These are phyloP conservation scores for Galerucella pusilla DNA, from an alignment of 2,888 invertebrate species.

Conservation along the genomic window DNA sequence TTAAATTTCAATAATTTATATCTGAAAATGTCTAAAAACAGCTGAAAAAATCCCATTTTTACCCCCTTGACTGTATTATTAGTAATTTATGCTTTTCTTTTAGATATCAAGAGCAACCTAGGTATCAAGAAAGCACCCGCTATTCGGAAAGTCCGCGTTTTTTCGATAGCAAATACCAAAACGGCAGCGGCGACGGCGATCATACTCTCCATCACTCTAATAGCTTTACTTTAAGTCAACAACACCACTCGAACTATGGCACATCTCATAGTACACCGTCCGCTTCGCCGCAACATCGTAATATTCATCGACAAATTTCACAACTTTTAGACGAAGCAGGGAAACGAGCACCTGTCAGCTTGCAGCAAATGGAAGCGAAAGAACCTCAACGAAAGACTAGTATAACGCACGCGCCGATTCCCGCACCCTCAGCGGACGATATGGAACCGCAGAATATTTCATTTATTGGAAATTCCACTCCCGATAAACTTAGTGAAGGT, in stretches of 20 bases:
- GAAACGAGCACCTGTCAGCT: constrained; percentile 65
- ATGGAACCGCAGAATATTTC: constrained; percentile 96
- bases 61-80: too few species aligned
- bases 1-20: too few species aligned
- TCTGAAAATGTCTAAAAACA: too few species aligned
- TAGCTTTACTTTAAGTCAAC: constrained; percentile 71
- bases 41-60: too few species aligned
- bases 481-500: constrained; percentile 64
- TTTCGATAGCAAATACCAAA: constrained; percentile 57
- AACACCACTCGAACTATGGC: constrained; percentile 67
- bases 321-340: constrained; percentile 61
- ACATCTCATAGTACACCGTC: constrained; percentile 68
- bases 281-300: constrained; percentile 75
- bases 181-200: constrained; percentile 47
- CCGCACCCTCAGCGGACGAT: constrained; percentile 80
- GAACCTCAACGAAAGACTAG: constrained; percentile 58
- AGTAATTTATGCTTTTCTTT: neutral
- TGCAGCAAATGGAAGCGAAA: constrained; percentile 66
- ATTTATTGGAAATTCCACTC: constrained; percentile 81
- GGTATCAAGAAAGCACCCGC: constrained; percentile 46
- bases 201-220: constrained; percentile 68
- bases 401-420: constrained; percentile 70
- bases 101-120: constrained; percentile 43
- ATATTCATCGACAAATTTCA: constrained; percentile 69
- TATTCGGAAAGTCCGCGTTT: constrained; percentile 53